A percentile compares a stretch with the other conserved stretches of the same genome.
phyloP scores from a whole-genome alignment of 2,888 invertebrate genomes.

The Drosophila neotestacea region DNA sequence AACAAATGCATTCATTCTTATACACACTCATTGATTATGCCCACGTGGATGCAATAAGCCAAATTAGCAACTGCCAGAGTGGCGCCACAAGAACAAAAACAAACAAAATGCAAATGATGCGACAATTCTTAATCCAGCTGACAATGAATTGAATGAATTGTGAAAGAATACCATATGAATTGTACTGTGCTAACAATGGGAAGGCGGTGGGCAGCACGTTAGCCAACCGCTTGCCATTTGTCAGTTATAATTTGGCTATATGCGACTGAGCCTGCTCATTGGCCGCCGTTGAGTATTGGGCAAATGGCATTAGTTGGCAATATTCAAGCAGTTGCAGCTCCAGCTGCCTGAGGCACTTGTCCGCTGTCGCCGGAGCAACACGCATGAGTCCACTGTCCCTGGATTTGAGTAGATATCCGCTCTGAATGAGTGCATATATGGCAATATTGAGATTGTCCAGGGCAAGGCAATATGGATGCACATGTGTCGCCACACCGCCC shows the following conservation, averaged over 20 bases:
- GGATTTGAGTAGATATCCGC: constrained; percentile 75
- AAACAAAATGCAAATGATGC: constrained; percentile 76
- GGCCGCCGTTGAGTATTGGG: constrained; percentile 77
- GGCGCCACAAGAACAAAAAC: constrained; percentile 74
- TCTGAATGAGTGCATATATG: constrained; percentile 86
- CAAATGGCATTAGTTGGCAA: constrained; percentile 84
- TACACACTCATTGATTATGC: not conserved
- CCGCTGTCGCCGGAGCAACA: constrained; percentile 38
- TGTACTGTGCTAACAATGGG: constrained; percentile 23
- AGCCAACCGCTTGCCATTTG: constrained; percentile 60
- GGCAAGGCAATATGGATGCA: constrained; percentile 91
- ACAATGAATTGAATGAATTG: constrained; percentile 52
- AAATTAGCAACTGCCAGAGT: constrained; percentile 69
- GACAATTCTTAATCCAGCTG: constrained; percentile 75
- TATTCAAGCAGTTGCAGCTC: constrained; percentile 78
- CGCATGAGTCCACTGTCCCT: constrained; percentile 74
- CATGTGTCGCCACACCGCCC: constrained; percentile 65
- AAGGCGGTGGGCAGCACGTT: constrained; percentile 21
- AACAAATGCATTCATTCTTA: too few relatives aligned
- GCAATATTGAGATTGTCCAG: constrained; percentile 88
- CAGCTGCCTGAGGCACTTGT: constrained; percentile 65
- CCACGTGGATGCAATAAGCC: constrained; percentile 53
- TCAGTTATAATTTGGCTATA: constrained; percentile 84
- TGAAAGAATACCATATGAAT: constrained; percentile 63
- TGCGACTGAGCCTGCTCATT: constrained; percentile 68